Conservation (phyloP, 1,140 invertebrate genomes). For the Aphidius ervi region DNA sequence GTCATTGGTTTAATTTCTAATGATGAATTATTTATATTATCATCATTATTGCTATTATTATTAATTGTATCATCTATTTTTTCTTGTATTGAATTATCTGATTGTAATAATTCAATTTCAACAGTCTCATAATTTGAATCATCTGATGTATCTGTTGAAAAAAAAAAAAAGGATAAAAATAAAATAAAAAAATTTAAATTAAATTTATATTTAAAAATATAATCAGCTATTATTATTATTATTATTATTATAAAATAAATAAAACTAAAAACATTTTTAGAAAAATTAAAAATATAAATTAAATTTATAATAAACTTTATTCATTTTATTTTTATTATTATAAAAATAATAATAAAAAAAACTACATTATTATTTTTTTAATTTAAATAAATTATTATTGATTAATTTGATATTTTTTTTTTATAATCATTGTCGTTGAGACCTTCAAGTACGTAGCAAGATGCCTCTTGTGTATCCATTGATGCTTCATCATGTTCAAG, state of each 20-base stretch:
- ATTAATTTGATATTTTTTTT: slow-evolving; percentile 11
- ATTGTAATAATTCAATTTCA: too few species aligned
- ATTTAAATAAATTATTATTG: slow-evolving; percentile 7
- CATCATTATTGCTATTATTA: not conserved
- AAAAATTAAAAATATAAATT: too few species aligned
- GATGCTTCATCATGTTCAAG: slow-evolving; percentile 37
- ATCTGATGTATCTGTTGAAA: slow-evolving; percentile 42
- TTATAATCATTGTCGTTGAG: slow-evolving; percentile 20
- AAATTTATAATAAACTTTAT: not conserved
- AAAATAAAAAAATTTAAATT: not conserved
- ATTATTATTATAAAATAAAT: too few species aligned
- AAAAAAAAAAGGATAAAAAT: slow-evolving; percentile 1
- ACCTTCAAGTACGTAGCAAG: slow-evolving; percentile 51
- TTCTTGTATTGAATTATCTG: slow-evolving; percentile 36
- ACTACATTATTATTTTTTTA: not conserved
- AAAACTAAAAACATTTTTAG: too few species aligned
- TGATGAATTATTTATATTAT: not conserved
- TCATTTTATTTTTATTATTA: too few species aligned
- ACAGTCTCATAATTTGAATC: slow-evolving; percentile 44
- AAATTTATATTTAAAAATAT: not conserved
- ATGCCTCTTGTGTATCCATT: slow-evolving; percentile 44
- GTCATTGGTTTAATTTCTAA: too few species aligned
- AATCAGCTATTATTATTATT: too few species aligned
- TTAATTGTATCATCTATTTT: slow-evolving; percentile 30
- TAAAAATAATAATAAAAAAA: not conserved